Base-by-base conservation (phyloP, 2,888 invertebrate genomes). In the Drosophila dives region DNA sequence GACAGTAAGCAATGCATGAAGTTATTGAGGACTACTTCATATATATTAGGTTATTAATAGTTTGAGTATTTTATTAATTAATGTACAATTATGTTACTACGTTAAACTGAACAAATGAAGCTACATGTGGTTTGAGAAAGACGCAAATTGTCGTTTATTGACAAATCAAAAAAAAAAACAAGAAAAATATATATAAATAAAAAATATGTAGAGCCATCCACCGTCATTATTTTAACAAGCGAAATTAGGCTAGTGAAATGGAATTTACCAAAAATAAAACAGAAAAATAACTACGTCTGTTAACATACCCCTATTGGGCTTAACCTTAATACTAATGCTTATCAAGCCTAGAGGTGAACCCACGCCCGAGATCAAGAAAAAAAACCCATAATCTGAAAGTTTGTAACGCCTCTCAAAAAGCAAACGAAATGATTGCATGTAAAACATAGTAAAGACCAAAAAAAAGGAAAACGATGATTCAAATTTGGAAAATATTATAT, bases 201-300 rank as follows among this genome's bases (percentile, higher is more conserved):
- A 49, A 48, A 74, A 11, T 11, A 62, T 59, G 59, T 36, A 73
- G 61, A 63, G 29, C 59, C 64, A 7, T 8, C 23, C 17, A 15
- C 12, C 8, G 64, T 59, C 61, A 67, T 45, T 49, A 65, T 65
- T 33, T 38, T 40, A 33, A 5, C 29, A 72, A 56, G 56, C 20
- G 26, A 23, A 32, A 7, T 29, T 7, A 59, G 53, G 33, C 49
- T 33, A 58, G 10, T 50, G 42, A 55, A 70, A 80, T 54, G 59
- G 58, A 81, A 80, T 83, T 85, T 80, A 85, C 88, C 83, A 85
- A 66, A 77, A 76, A 70, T 55, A 67, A 66, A 71, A 63, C 48
- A 20, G 8, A 3, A 26, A 40, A 55, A 40, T 48, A 34, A 49
- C 56, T 50, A 61, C 58, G 20, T 45, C 8, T 67, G 80, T 81